A percentile compares a stretch with the other conserved stretches of the same genome.
phyloP scores from a whole-genome alignment of 2,113 vertebrate species.

The Hemibagrus wyckioides region DNA sequence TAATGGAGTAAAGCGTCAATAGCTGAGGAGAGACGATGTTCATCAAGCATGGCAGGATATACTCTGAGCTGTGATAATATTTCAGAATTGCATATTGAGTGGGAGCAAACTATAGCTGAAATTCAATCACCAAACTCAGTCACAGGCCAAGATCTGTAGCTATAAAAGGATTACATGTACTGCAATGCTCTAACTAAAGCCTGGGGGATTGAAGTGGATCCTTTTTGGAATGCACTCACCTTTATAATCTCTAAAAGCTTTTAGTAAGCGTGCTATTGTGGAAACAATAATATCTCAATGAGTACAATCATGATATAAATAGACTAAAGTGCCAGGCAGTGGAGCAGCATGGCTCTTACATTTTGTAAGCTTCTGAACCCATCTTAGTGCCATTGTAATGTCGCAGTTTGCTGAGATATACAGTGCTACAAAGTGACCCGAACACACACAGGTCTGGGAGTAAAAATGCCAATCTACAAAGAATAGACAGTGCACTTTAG shows the following conservation, averaged over 20 bases:
- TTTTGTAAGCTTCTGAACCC: neutral
- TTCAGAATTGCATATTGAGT: constrained; percentile 13
- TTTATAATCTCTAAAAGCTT: constrained; percentile 19
- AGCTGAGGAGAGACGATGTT: neutral
- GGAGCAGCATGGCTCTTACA: neutral
- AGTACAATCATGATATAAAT: constrained; percentile 29
- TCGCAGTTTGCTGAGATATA: neutral
- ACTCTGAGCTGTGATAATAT: constrained; percentile 6
- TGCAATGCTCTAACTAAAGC: constrained; percentile 17
- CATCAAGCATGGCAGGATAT: neutral
- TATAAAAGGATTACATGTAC: constrained; percentile 31
- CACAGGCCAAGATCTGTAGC: constrained; percentile 11
- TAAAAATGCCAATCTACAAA: neutral
- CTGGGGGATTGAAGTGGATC: neutral
- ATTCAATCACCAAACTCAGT: constrained; percentile 12
- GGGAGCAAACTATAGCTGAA: constrained; percentile 6
- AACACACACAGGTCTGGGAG: neutral
- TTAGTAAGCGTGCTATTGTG: neutral
- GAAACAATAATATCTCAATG: constrained; percentile 4
- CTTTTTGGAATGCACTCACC: constrained; percentile 2
- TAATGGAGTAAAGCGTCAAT: neutral
- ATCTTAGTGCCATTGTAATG: neutral
- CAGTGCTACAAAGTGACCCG: neutral
- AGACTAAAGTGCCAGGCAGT: constrained; percentile 11
- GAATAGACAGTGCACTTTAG: neutral